phyloP scores from a whole-genome alignment of 1,140 invertebrate genomes.

The Pogonomyrmex barbatus region DNA sequence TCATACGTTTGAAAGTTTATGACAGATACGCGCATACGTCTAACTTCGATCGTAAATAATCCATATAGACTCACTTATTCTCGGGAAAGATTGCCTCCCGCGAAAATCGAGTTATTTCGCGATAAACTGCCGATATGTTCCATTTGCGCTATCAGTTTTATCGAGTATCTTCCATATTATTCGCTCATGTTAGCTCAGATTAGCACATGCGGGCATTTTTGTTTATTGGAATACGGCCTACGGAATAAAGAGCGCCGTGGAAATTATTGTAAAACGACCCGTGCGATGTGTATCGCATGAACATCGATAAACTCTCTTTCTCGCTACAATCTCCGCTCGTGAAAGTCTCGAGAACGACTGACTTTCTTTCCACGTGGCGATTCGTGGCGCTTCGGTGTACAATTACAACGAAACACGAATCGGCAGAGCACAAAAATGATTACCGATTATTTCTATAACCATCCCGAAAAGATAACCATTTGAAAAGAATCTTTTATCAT shows the following conservation, averaged over 20 bases:
- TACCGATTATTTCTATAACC: background rate
- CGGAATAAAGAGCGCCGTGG: background rate
- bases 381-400: constrained; percentile 18
- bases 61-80: constrained; percentile 24
- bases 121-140: background rate
- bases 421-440: background rate
- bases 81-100: constrained; percentile 22
- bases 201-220: background rate
- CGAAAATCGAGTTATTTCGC: constrained; percentile 20
- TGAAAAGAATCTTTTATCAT: background rate
- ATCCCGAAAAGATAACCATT: background rate
- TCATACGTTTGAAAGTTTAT: constrained; percentile 38
- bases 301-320: constrained; percentile 43
- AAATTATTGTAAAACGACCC: constrained; percentile 12
- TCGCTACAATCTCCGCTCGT: constrained; percentile 51
- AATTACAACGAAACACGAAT: constrained; percentile 6
- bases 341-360: constrained; percentile 61
- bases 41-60: constrained; percentile 50
- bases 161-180: background rate
- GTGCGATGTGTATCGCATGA: background rate
- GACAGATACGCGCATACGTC: constrained; percentile 25
- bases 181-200: background rate
- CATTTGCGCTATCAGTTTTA: background rate
- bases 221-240: background rate
- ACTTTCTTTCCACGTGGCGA: constrained; percentile 50